Evolutionary conservation across 2,113 vertebrate species (phyloP).

Genomic region (Pseudopipra pipra): DNA sequence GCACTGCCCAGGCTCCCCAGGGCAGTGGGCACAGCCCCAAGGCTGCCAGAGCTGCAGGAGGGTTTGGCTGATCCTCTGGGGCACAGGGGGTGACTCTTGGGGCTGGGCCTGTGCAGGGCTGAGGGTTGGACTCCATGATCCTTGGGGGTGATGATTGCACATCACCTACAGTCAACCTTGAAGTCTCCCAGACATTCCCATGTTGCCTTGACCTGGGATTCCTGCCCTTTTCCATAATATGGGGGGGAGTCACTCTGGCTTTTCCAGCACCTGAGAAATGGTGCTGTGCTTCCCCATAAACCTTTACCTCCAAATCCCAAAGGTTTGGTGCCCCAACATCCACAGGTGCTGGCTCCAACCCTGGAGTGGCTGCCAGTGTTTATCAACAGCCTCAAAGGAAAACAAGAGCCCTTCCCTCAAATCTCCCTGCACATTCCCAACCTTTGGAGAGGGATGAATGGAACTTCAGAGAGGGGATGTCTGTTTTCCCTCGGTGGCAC

Average conservation of each 20-base stretch:
- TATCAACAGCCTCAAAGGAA: not conserved
- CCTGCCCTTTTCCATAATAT: not conserved
- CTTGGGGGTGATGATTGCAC: not conserved
- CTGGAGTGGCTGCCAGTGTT: not conserved
- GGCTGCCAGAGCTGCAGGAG: too few relatives aligned
- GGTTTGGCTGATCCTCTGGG: too few relatives aligned
- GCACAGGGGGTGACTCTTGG: too few relatives aligned
- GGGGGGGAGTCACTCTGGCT: not conserved
- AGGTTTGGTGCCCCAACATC: not conserved
- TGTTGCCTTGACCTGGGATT: not conserved
- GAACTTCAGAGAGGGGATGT: conserved; percentile 3
- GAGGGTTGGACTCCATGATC: too few relatives aligned
- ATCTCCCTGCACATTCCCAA: not conserved
- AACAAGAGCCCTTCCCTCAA: not conserved
- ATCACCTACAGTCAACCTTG: not conserved
- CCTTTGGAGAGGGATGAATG: not conserved
- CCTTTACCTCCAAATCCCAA: not conserved
- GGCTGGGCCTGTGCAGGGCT: too few relatives aligned
- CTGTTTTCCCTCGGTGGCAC: not conserved
- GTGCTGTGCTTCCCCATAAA: not conserved
- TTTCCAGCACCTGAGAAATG: not conserved
- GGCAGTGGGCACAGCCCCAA: too few relatives aligned
- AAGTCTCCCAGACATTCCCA: not conserved
- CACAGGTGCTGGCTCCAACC: not conserved
- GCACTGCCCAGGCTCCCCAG: too few relatives aligned